Base-by-base conservation (phyloP, 2,797 vertebrate genomes). In the Rhadinocentrus ornatus region DNA sequence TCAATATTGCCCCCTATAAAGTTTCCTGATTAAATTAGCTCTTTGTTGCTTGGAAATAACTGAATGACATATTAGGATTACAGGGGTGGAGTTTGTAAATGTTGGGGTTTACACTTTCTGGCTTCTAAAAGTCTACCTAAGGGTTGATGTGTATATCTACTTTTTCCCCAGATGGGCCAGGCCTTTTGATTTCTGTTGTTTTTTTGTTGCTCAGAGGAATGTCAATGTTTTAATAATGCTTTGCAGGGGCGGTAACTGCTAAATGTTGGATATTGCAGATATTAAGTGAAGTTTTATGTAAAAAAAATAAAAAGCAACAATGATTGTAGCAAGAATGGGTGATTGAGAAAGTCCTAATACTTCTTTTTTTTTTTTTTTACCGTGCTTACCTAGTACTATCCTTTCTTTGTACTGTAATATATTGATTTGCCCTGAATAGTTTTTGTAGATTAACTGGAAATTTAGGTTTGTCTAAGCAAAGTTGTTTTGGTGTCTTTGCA, bases 401-500 rank as follows among this genome's bases (percentile, higher is more conserved):
- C 39, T 31, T 53, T 6, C 2, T 27, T 63, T 77, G 26, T 46
- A 57, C 71, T 34, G 11, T 80, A 52, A 71, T 39, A 22, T 44
- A 39, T 32, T 29, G 10, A 44, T 35, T 26, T 61, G 16, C 20
- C 34, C 27, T 5, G 56, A 26, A 50, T 59, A 39, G 53, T 32
- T 52, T 61, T 55, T 35, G 27, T 37, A 70, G 29, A 71, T 48
- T 24, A 69, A 50, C 27, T 41, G 34, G 29, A 62, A 59, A 20
- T 56, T 66, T 78, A 34, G 39, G 58, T 59, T 24, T 26, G 64
- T 80, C 48, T 82, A 66, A 52, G 6, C 57, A 48, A 63, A 64
- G 29, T 74, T 68, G 27, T 77, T 84, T 80, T 65, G 22, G 2
- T 65, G 10, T 72, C n/a, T n/a, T n/a, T 83, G 77, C 81, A 88